Evolutionary conservation across 2,888 invertebrate genomes (phyloP), one percentile per base, ranked within the genome.

Genomic region (Pilophorus perplexus): DNA sequence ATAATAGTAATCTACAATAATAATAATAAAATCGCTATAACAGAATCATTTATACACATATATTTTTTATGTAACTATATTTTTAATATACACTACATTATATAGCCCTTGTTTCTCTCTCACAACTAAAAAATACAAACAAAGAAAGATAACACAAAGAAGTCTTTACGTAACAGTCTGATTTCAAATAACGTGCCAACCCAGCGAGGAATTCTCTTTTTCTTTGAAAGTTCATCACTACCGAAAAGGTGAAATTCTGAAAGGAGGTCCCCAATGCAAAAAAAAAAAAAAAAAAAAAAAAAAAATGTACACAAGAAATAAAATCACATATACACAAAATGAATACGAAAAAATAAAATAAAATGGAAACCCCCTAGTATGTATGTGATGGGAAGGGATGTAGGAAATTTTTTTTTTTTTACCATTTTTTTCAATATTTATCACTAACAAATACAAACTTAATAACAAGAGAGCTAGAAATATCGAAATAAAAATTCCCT

Each of bases 91-190:
- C 44, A 68, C 42, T 52, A 66, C 64, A 60, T 52, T 66, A 66
- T 55, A 67, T 64, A 64, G 64, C 64, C 64, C 64, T 52, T 64
- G 50, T 64, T 64, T 64, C 64, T 64, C 64, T 64, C 64, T 64
- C 64, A 52, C 64, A 66, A 66, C 55, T 46, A 65, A 68, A 54
- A 57, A 69, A 46, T 33, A 62, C 20, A 46, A 62, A 62, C 28
- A 69, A 67, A 62, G 62, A 64, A 64, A 67, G 54, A 68, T 65
- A 64, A 67, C 64, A 67, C 52, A 69, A 66, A 69, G 57, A 69
- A 69, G 69, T 69, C 69, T 69, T 69, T 69, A 69, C 64, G 67
- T 40, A 69, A 67, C 69, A 69, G 69, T 69, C 69, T 69, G 69
- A 69, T 68, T 40, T 18, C 16, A 20, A 54, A 65, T 23, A 66